phyloP scores from a whole-genome alignment of 2,797 vertebrate species.

The Enteromius treurensis region DNA sequence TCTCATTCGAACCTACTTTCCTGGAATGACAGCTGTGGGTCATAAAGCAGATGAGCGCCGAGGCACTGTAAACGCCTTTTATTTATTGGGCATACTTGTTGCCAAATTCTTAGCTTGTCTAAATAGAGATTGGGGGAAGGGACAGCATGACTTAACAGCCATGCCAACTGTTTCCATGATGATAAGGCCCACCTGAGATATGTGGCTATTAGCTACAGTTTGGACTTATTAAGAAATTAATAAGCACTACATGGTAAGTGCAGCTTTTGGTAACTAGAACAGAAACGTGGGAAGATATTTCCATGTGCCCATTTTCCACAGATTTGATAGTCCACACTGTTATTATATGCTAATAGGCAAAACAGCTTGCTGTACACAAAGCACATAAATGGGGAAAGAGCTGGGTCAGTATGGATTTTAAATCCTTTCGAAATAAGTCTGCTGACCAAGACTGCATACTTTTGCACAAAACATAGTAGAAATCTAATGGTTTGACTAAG shows the following conservation, averaged over 20 bases:
- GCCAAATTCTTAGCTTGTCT: conserved; percentile 41
- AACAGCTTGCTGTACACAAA: too few species aligned
- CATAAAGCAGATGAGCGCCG: conserved; percentile 38
- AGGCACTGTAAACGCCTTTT: conserved; percentile 35
- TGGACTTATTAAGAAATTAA: conserved; percentile 4
- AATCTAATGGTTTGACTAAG: too few species aligned
- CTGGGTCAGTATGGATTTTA: too few species aligned
- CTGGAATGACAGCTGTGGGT: conserved; percentile 50
- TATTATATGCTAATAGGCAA: not conserved
- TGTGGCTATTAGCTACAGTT: not conserved
- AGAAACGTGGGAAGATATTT: not conserved
- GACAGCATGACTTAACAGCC: not conserved
- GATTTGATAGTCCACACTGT: not conserved
- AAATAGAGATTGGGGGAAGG: conserved; percentile 38
- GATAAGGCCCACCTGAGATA: not conserved
- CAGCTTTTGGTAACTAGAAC: not conserved
- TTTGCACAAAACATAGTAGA: too few species aligned
- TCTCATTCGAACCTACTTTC: conserved; percentile 34
- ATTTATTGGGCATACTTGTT: conserved; percentile 45
- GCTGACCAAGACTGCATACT: too few species aligned
- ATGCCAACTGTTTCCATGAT: conserved; percentile 40
- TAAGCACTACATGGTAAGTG: not conserved
- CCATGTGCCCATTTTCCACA: not conserved
- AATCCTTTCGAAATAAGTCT: too few species aligned
- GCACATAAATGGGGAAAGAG: too few species aligned